These are phyloP conservation scores for Euborellia annulipes DNA, from an alignment of 1,140 invertebrate species.

Conservation along the genomic window DNA sequence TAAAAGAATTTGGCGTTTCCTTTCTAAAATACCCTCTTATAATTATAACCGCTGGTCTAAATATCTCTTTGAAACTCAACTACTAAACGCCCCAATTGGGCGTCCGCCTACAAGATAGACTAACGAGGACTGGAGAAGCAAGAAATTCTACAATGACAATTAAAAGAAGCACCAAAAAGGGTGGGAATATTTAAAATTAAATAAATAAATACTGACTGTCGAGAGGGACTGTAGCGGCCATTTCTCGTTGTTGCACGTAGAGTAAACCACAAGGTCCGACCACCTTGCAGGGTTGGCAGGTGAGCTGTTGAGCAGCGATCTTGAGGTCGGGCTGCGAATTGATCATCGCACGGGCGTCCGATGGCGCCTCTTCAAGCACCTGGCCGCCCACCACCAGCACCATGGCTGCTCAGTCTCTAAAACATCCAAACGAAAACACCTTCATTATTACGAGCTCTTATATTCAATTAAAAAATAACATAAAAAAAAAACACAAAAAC, in stretches of 20 bases:
- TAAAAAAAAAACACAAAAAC: too few relatives aligned
- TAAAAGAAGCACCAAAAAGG: slow-evolving; percentile 8
- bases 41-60: too few relatives aligned
- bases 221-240: slow-evolving; percentile 74
- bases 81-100: too few relatives aligned
- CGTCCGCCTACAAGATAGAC: too few relatives aligned
- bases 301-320: slow-evolving; percentile 61
- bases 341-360: slow-evolving; percentile 61
- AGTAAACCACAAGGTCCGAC: slow-evolving; percentile 70
- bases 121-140: too few relatives aligned
- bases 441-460: too few relatives aligned
- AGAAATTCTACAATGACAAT: too few relatives aligned
- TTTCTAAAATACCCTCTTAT: too few relatives aligned
- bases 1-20: too few relatives aligned
- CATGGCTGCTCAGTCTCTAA: slow-evolving; percentile 38
- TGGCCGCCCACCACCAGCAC: slow-evolving; percentile 76
- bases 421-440: neutral
- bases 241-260: slow-evolving; percentile 79
- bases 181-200: slow-evolving; percentile 1
- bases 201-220: slow-evolving; percentile 52
- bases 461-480: too few relatives aligned
- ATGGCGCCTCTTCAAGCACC: slow-evolving; percentile 66
- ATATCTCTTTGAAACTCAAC: too few relatives aligned
- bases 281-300: slow-evolving; percentile 56
- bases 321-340: slow-evolving; percentile 67